These are phyloP conservation scores for Caenorhabditis remanei DNA, from an alignment of 1,140 invertebrate genomes.

Conservation along the genomic window DNA sequence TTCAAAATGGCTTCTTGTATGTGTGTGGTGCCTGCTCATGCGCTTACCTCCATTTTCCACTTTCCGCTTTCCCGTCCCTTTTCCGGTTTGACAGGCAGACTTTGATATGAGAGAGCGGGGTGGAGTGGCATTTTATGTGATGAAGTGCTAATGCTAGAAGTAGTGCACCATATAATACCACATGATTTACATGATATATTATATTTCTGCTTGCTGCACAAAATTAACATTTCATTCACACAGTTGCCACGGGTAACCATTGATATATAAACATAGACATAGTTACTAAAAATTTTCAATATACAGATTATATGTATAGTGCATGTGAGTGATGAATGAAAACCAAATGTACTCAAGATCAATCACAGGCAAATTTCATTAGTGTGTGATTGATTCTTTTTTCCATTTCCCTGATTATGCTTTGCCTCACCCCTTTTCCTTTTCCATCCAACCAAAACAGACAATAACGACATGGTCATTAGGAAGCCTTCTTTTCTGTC, in stretches of 20 bases:
- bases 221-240: constrained; percentile 48
- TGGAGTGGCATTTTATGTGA: not conserved
- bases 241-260: constrained; percentile 36
- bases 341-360: not conserved
- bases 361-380: not conserved
- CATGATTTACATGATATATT: constrained; percentile 40
- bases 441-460: not conserved
- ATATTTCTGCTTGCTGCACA: constrained; percentile 1
- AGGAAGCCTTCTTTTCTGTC: constrained; percentile 3
- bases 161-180: constrained; percentile 31
- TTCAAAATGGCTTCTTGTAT: constrained; percentile 9
- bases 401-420: not conserved
- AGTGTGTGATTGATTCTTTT: not conserved
- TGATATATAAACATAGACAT: not conserved
- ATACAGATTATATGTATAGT: constrained; percentile 14
- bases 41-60: constrained; percentile 41
- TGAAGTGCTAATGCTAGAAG: constrained; percentile 39
- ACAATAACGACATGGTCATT: constrained; percentile 42
- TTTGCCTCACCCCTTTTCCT: not conserved
- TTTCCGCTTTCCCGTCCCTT: constrained; percentile 19
- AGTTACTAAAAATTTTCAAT: not conserved
- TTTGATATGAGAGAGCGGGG: constrained; percentile 12
- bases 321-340: constrained; percentile 38
- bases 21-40: not conserved
- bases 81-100: constrained; percentile 38